A percentile compares a stretch with the other conserved stretches of the same genome.
These are phyloP conservation scores for Glossosoma conforme DNA, from an alignment of 1,140 invertebrate species.

Conservation along the genomic window DNA sequence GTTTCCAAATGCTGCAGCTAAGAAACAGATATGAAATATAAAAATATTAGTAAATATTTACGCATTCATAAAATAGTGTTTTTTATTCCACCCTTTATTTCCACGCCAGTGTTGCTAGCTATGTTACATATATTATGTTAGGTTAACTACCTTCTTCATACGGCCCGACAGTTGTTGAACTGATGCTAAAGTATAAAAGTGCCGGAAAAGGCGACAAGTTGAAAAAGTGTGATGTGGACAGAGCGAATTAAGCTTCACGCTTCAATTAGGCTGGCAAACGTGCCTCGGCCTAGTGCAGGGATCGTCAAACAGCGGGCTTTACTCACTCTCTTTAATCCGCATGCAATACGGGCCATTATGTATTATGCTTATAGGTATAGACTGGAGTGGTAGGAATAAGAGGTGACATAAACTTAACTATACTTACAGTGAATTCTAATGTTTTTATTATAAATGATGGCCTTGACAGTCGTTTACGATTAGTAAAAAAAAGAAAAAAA, in stretches of 20 bases:
- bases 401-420: background rate
- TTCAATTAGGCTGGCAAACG: slow-evolving; percentile 17
- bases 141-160: too few species aligned
- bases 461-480: background rate
- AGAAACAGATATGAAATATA: too few species aligned
- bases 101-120: too few species aligned
- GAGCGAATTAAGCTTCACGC: slow-evolving; percentile 14
- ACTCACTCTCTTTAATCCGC: background rate
- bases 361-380: background rate
- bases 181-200: background rate
- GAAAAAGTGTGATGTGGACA: background rate
- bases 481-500: too few species aligned
- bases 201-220: background rate
- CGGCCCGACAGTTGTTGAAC: too few species aligned
- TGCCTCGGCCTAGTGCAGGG: slow-evolving; percentile 5
- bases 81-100: too few species aligned
- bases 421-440: background rate
- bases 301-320: slow-evolving; percentile 1
- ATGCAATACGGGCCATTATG: background rate
- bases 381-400: background rate
- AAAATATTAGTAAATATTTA: too few species aligned
- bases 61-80: too few species aligned
- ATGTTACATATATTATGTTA: too few species aligned
- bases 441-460: background rate
- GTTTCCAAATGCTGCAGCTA: too few species aligned